Percentiles rank a stretch among this genome's conserved stretches.
Evolutionary conservation across 23 tunicate genomes (phyloP).

Genomic region (Oikopleura albicans): DNA sequence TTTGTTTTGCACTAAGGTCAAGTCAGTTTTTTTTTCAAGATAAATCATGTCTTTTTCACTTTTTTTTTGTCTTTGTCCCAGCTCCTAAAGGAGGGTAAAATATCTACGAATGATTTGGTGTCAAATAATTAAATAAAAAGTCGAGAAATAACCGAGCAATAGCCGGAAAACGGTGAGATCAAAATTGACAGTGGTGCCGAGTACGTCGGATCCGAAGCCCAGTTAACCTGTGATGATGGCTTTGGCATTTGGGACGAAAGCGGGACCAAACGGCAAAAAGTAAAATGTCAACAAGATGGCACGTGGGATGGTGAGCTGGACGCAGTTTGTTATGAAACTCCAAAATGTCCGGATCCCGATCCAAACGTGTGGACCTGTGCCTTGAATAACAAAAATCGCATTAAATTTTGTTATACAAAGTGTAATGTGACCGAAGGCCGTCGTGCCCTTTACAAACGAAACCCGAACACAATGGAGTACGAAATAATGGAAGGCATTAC

Average conservation of each 20-base stretch:
- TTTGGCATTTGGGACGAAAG: not conserved
- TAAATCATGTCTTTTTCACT: too few species aligned
- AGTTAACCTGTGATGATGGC: constrained; percentile 12
- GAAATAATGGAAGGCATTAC: not conserved
- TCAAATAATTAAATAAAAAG: too few species aligned
- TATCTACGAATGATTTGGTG: too few species aligned
- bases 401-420: not conserved
- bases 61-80: too few species aligned
- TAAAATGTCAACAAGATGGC: not conserved
- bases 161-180: not conserved
- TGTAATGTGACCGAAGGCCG: not conserved
- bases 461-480: not conserved
- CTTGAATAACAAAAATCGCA: not conserved
- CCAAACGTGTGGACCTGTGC: not conserved
- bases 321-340: not conserved
- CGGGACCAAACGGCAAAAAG: not conserved
- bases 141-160: too few species aligned
- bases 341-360: not conserved
- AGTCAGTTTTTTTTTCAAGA: too few species aligned
- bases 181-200: constrained; percentile 5
- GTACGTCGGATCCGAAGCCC: not conserved
- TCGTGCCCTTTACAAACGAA: not conserved
- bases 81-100: too few species aligned
- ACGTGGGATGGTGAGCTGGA: not conserved
- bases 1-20: too few species aligned